Evolutionary conservation across 2,797 vertebrate species (phyloP).

Genomic region (Prunella strophiata): DNA sequence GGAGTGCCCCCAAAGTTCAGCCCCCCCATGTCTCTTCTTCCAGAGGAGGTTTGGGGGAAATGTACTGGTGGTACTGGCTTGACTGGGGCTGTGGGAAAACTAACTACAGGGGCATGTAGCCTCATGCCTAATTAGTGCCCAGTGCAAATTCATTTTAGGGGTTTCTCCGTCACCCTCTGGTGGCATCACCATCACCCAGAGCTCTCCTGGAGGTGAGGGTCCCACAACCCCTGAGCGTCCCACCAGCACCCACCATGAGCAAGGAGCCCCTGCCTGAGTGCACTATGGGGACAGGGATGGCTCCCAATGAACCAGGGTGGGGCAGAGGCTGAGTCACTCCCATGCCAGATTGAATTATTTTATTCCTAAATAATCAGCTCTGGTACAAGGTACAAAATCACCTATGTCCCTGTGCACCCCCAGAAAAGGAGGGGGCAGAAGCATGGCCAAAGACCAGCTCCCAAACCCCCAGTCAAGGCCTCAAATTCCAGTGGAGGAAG

Average conservation of each 20-base stretch:
- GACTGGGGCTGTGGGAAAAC: neutral
- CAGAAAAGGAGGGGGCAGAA: neutral
- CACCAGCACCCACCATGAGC: neutral
- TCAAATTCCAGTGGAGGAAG: neutral
- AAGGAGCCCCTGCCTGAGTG: neutral
- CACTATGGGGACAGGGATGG: neutral
- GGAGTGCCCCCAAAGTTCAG: neutral
- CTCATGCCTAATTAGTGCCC: neutral
- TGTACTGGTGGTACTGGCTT: neutral
- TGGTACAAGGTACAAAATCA: conserved; percentile 37
- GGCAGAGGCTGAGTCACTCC: neutral
- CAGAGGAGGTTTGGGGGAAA: neutral
- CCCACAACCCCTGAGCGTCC: neutral
- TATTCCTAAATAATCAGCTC: conserved; percentile 44
- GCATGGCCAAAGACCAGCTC: neutral
- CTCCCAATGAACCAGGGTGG: neutral
- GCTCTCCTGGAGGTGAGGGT: too few relatives aligned
- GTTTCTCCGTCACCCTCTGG: neutral
- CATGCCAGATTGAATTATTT: neutral
- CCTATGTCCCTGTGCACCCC: neutral
- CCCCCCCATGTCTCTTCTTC: too few relatives aligned
- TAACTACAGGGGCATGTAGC: accelerated
- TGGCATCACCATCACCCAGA: neutral
- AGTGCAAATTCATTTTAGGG: neutral
- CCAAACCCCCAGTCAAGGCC: conserved; percentile 26